Evolutionary conservation across 2,797 vertebrate species (phyloP).

Genomic region (Micromesistius poutassou): DNA sequence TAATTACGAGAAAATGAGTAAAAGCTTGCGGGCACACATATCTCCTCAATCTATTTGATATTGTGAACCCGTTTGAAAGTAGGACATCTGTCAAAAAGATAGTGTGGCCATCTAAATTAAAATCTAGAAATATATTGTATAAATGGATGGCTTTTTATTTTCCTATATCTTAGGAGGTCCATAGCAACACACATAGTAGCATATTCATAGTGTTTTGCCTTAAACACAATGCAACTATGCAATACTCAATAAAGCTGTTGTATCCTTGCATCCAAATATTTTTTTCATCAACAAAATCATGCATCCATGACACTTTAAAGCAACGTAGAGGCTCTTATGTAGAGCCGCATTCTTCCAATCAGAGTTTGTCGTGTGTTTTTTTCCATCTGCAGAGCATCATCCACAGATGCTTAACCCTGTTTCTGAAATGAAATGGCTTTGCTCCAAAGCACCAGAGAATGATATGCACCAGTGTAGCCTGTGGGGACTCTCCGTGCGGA

Average conservation of each 20-base stretch:
- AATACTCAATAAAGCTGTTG: not conserved
- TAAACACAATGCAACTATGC: not conserved
- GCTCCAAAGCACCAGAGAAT: slow-evolving; percentile 65
- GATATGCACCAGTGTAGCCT: slow-evolving; percentile 60
- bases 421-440: slow-evolving; percentile 71
- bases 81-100: slow-evolving; percentile 3
- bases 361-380: slow-evolving; percentile 27
- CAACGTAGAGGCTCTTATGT: not conserved
- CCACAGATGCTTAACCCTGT: slow-evolving; percentile 61
- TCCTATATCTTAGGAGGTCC: not conserved
- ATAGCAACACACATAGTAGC: not conserved
- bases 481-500: slow-evolving; percentile 58
- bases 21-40: not conserved
- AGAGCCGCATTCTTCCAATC: not conserved
- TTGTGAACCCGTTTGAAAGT: not conserved
- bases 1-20: not conserved
- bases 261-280: not conserved
- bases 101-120: not conserved
- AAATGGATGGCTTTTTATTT: not conserved
- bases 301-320: not conserved
- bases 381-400: slow-evolving; percentile 44
- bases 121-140: not conserved
- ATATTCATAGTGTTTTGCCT: not conserved
- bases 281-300: not conserved
- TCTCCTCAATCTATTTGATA: not conserved